A percentile compares a stretch with the other conserved stretches of the same genome.
phyloP scores from a whole-genome alignment of 2,888 invertebrate species.

The Cactoblastis cactorum region DNA sequence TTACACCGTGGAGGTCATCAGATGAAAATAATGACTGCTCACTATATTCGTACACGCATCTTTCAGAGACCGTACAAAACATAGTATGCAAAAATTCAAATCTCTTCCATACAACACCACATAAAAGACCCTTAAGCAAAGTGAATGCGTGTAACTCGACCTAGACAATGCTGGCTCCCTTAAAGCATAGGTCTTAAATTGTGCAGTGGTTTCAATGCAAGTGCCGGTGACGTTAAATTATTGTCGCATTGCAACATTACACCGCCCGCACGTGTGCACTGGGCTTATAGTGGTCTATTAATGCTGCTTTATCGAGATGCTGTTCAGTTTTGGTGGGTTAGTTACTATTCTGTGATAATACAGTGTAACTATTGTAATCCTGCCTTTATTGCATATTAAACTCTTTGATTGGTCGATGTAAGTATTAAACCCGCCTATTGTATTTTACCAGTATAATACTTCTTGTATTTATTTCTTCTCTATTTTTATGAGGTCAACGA shows the following conservation, averaged over 20 bases:
- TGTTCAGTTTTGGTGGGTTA: background rate
- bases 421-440: too few species aligned
- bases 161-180: slow-evolving; percentile 70
- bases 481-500: too few species aligned
- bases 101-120: slow-evolving; percentile 14
- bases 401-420: too few species aligned
- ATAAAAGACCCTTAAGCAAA: slow-evolving; percentile 35
- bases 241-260: slow-evolving; percentile 69
- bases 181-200: slow-evolving; percentile 77
- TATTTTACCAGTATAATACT: too few species aligned
- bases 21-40: too few species aligned
- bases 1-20: too few species aligned
- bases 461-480: too few species aligned
- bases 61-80: too few species aligned
- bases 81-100: background rate
- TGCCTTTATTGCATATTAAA: too few species aligned
- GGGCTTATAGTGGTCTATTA: slow-evolving; percentile 54
- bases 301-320: slow-evolving; percentile 27
- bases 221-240: slow-evolving; percentile 75
- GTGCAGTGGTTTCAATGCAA: slow-evolving; percentile 75
- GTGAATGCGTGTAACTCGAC: slow-evolving; percentile 67
- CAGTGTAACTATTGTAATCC: too few species aligned
- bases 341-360: background rate
- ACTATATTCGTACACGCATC: too few species aligned
- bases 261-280: slow-evolving; percentile 67